Base-by-base conservation (phyloP, 2,113 vertebrate species). In the Chlorocebus sabaeus region DNA sequence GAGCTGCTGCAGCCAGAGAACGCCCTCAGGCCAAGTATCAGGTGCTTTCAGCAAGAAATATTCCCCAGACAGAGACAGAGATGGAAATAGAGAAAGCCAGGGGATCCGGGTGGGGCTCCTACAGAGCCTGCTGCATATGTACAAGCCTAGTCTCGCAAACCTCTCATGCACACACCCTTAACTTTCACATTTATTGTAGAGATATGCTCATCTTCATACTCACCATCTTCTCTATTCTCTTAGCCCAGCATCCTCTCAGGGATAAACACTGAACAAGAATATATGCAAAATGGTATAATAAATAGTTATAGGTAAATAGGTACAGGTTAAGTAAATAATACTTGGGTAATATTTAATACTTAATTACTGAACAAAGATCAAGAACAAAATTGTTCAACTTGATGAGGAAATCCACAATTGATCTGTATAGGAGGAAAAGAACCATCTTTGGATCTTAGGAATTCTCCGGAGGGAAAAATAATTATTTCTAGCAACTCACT, bases 281-380 rank as follows among this genome's bases (percentile, higher is more conserved):
- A 55, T 32, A 68, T 2, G 52, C 14, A 43, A 48, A 79, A 43
- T 35, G 23, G n/a, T 72, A 87, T 22, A 67, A 76, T 72, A 64
- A 17, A 35, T n/a, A 55, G 52, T 82, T 78, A 64, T 9, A 82
- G 3, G 1, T 72, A 78, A 95, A 52, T 2, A 81, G 43, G 43
- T 64, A 95, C 11, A 89, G 35, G 64, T 45, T 79, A 86, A 94
- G 40, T 67, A 50, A 48, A 52, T 72, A 91, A 86, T 43, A 79
- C 45, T 45, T 68, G 61, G 70, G n/a, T 30, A 96, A 81, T 45
- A 94, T 48, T 64, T 94, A 86, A 57, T 83, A 82, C 25, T 57
- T 82, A 92, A 83, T 89, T 90, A 75, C 55, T 59, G n/a, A 86
- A 90, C 81, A 90, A 90, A 97, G 40, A 75, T 82, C 50, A 86